These are phyloP conservation scores for Stenopsyche tienmushanensis DNA, from an alignment of 1,140 invertebrate species.

Conservation along the genomic window DNA sequence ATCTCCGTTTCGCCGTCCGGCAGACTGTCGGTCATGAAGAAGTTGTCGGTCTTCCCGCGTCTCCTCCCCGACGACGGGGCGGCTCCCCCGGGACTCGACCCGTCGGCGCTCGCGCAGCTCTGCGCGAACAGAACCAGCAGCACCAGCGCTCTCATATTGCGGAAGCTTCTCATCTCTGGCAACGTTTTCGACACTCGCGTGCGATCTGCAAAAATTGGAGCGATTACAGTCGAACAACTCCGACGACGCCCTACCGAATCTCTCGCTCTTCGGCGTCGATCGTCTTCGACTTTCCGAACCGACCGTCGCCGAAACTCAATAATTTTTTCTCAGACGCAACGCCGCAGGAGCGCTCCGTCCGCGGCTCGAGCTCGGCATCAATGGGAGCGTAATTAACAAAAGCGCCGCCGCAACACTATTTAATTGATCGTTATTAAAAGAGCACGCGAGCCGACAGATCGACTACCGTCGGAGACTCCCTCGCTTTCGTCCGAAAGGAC, in stretches of 20 bases:
- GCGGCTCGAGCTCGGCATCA: not conserved
- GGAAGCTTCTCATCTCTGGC: too few relatives aligned
- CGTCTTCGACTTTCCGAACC: too few relatives aligned
- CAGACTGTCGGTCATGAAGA: conserved; percentile 59
- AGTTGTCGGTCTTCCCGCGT: conserved; percentile 48
- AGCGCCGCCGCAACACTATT: not conserved
- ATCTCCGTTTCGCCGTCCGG: conserved; percentile 65
- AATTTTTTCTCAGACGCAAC: too few relatives aligned
- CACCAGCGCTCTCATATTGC: conserved; percentile 8
- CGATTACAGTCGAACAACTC: not conserved
- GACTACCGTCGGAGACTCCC: too few relatives aligned
- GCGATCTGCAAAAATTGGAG: not conserved
- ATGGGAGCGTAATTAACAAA: conserved; percentile 5
- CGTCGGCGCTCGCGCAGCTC: not conserved
- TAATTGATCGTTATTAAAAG: conserved; percentile 1
- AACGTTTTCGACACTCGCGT: not conserved
- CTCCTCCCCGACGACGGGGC: not conserved
- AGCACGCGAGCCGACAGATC: too few relatives aligned
- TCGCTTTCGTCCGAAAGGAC: too few relatives aligned
- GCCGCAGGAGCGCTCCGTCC: too few relatives aligned
- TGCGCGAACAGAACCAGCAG: not conserved
- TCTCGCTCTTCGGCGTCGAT: too few relatives aligned
- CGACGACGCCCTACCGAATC: too few relatives aligned
- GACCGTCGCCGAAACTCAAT: too few relatives aligned
- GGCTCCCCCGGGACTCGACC: not conserved